phyloP scores from a whole-genome alignment of 1,140 invertebrate genomes.

The Leptinotarsa texana region DNA sequence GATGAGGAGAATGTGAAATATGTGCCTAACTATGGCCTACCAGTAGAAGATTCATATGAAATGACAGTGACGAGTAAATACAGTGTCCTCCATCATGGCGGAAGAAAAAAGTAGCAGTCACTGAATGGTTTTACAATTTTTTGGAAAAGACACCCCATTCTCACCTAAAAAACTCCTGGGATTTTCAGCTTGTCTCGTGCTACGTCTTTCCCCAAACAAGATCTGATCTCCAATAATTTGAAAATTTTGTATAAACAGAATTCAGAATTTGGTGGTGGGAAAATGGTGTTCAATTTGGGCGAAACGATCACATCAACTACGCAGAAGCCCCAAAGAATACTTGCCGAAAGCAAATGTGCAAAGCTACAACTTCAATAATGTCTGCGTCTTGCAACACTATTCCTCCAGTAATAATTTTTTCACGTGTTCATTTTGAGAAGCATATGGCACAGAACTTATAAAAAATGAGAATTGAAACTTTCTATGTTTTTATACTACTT shows the following conservation, averaged over 20 bases:
- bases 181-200: not conserved
- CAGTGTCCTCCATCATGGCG: not conserved
- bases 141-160: not conserved
- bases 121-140: constrained; percentile 2
- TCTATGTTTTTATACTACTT: no score
- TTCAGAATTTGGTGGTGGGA: constrained; percentile 26
- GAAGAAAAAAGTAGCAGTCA: not conserved
- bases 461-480: no score
- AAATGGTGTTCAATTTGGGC: constrained; percentile 55
- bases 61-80: not conserved
- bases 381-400: constrained; percentile 44
- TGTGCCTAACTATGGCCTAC: not conserved
- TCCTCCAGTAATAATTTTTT: constrained; percentile 47
- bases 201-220: not conserved
- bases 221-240: not conserved
- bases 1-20: not conserved
- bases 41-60: constrained; percentile 13
- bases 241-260: not conserved
- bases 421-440: constrained; percentile 33
- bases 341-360: constrained; percentile 40
- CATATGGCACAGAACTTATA: not conserved
- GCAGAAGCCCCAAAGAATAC: constrained; percentile 51
- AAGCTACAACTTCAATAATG: constrained; percentile 46
- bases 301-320: constrained; percentile 56
- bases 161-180: not conserved